These are phyloP conservation scores for Hipparchia semele DNA, from an alignment of 2,888 invertebrate genomes.

Conservation along the genomic window DNA sequence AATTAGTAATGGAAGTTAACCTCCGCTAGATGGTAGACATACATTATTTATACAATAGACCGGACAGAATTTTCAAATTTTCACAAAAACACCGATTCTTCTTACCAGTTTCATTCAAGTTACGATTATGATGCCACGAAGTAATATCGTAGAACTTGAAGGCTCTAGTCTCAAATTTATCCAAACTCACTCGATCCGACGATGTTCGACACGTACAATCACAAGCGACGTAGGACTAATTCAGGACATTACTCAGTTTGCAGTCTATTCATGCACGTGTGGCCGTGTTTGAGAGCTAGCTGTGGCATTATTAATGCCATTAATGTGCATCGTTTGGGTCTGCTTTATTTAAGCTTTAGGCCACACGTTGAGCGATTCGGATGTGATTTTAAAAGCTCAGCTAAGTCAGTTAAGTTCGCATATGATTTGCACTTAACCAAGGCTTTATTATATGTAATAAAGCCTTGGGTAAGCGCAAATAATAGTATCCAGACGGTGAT, in stretches of 20 bases:
- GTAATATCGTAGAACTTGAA: no score
- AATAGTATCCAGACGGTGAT: neutral
- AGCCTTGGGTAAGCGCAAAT: neutral
- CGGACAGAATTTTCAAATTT: no score
- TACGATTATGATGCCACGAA: no score
- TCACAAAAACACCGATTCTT: no score
- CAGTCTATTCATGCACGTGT: constrained; percentile 44
- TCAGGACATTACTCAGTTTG: neutral
- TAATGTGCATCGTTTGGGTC: constrained; percentile 9
- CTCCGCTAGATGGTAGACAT: no score
- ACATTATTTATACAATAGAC: no score
- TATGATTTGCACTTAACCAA: neutral
- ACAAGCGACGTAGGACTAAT: neutral
- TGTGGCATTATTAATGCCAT: constrained; percentile 50
- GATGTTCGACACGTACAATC: neutral
- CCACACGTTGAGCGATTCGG: neutral
- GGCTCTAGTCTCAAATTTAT: neutral
- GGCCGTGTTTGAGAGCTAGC: constrained; percentile 44
- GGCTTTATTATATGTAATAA: neutral
- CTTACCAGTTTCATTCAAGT: no score
- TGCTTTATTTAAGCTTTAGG: neutral
- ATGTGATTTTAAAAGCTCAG: no score
- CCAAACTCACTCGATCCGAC: neutral
- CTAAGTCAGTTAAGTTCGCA: no score
- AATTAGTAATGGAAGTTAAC: no score